Percentiles rank a stretch among this genome's conserved stretches.
Conservation (phyloP, 2,888 invertebrate species). For the Halocaridina rubra region DNA sequence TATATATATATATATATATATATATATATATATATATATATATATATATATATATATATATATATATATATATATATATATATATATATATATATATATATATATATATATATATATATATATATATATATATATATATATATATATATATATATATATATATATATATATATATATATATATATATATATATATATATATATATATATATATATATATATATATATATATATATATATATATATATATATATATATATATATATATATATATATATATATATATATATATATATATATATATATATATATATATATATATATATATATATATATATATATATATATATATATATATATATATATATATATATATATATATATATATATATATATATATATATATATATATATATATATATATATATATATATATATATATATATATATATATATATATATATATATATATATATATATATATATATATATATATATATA, state of each 20-base stretch:
- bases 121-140: background rate
- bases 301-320: background rate
- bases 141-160: no score
- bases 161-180: no score
- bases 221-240: background rate
- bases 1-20: background rate
- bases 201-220: background rate
- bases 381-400: background rate
- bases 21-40: background rate
- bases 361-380: background rate
- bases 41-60: background rate
- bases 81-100: background rate
- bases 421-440: background rate
- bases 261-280: background rate
- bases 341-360: background rate
- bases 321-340: background rate
- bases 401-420: background rate
- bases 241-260: background rate
- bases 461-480: background rate
- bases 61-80: background rate
- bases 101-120: background rate
- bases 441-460: background rate
- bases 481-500: background rate
- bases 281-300: background rate
- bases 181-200: background rate